Conservation (phyloP, 2,113 vertebrate genomes). For the Thalassarche chlororhynchos region DNA sequence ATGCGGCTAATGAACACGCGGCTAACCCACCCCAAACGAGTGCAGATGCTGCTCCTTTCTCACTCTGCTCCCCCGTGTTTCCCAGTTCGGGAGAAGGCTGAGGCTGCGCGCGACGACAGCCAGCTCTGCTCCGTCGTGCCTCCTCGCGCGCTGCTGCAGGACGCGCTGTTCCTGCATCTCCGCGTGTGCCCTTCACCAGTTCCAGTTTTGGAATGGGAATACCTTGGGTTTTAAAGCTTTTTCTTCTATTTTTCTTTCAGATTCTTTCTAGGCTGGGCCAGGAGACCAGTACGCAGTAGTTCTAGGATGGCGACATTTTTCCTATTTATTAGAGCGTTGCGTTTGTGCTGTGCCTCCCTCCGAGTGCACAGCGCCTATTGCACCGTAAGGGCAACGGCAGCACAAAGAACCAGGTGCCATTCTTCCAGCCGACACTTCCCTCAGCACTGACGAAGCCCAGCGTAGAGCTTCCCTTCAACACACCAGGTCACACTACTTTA, state of each 20-base stretch:
- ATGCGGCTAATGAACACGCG: accelerated
- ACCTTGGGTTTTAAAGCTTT: background rate
- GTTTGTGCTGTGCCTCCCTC: background rate
- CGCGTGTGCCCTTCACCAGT: background rate
- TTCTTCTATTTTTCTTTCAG: background rate
- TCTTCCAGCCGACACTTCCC: background rate
- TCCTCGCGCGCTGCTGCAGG: background rate
- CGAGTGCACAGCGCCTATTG: accelerated
- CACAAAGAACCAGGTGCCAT: no score
- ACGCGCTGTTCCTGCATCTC: background rate
- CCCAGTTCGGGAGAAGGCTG: background rate
- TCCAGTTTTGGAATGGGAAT: accelerated
- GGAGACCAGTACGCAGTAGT: accelerated
- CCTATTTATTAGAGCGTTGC: background rate
- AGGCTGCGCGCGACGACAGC: accelerated
- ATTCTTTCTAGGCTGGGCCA: no score
- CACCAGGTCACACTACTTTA: no score
- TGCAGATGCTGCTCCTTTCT: accelerated
- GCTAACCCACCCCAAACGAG: background rate
- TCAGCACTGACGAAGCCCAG: background rate
- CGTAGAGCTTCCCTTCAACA: background rate
- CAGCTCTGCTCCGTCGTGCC: background rate
- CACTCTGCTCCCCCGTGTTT: background rate
- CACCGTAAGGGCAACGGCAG: accelerated
- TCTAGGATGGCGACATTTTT: accelerated